Evolutionary conservation across 2,888 invertebrate species (phyloP).

Genomic region (Aleiodes testaceus): DNA sequence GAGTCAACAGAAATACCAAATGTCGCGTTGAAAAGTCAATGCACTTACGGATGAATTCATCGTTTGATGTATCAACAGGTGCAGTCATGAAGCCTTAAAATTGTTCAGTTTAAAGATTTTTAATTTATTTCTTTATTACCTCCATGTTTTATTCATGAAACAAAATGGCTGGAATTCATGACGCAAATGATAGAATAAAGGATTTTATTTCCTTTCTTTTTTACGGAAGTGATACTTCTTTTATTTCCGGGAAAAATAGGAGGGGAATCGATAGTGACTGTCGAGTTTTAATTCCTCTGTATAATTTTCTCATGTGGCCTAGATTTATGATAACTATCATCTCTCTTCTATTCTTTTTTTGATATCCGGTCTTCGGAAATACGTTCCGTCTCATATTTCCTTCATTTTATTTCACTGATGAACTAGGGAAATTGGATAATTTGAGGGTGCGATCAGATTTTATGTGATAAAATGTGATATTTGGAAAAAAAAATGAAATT

Average conservation of each 20-base stretch:
- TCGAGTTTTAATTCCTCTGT: constrained; percentile 35
- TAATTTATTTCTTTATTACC: too few relatives aligned
- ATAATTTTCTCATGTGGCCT: neutral
- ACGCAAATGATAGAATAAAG: too few relatives aligned
- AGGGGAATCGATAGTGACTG: constrained; percentile 15
- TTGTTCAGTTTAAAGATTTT: constrained; percentile 23
- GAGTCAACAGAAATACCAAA: constrained; percentile 10
- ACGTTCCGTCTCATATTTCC: constrained; percentile 24
- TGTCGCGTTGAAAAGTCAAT: constrained; percentile 28
- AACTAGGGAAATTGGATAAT: too few relatives aligned
- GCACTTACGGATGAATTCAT: constrained; percentile 56
- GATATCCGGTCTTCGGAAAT: constrained; percentile 40
- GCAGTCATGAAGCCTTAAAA: constrained; percentile 10
- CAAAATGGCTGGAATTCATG: too few relatives aligned
- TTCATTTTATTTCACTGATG: neutral
- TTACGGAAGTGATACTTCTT: neutral
- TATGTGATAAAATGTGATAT: too few relatives aligned
- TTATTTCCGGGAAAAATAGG: neutral
- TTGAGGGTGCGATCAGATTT: too few relatives aligned
- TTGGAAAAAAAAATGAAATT: too few relatives aligned
- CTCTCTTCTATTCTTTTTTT: constrained; percentile 14
- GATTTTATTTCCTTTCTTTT: neutral
- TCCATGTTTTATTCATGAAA: too few relatives aligned
- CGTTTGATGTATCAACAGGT: constrained; percentile 47
- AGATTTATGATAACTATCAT: neutral